Evolutionary conservation across 1,140 invertebrate genomes (phyloP).

Genomic region (Dufourea novaeangliae): DNA sequence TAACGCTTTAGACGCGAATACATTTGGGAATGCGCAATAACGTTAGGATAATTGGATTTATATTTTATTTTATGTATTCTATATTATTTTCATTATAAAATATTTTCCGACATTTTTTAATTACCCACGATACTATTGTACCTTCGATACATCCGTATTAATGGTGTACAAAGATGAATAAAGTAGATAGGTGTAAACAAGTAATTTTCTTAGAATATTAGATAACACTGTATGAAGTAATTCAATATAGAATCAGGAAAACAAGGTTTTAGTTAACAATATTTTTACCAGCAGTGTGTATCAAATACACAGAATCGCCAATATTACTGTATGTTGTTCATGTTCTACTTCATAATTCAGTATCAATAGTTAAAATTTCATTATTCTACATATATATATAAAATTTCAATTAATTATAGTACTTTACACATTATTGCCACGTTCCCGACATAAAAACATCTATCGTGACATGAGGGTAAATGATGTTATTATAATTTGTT

Average conservation of each 20-base stretch:
- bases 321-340: slow-evolving; percentile 41
- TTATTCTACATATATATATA: neutral
- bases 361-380: slow-evolving; percentile 17
- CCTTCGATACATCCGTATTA: slow-evolving; percentile 43
- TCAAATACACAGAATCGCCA: slow-evolving; percentile 17
- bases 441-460: slow-evolving; percentile 34
- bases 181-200: slow-evolving; percentile 52
- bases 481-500: slow-evolving; percentile 39
- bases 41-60: slow-evolving; percentile 47
- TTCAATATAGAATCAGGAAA: slow-evolving; percentile 32
- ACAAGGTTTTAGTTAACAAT: slow-evolving; percentile 16
- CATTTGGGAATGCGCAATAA: slow-evolving; percentile 51
- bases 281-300: slow-evolving; percentile 25
- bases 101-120: slow-evolving; percentile 52
- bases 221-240: slow-evolving; percentile 14
- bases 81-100: slow-evolving; percentile 39
- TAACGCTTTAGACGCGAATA: slow-evolving; percentile 37
- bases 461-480: slow-evolving; percentile 46
- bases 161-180: slow-evolving; percentile 54
- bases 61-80: slow-evolving; percentile 49
- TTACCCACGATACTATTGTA: slow-evolving; percentile 37
- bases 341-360: slow-evolving; percentile 12
- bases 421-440: slow-evolving; percentile 26
- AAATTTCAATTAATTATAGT: slow-evolving; percentile 22
- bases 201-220: slow-evolving; percentile 37